Percentiles rank a stretch among this genome's conserved stretches.
Evolutionary conservation across 2,888 invertebrate genomes (phyloP).

Genomic region (Harpagoxenus sublaevis): DNA sequence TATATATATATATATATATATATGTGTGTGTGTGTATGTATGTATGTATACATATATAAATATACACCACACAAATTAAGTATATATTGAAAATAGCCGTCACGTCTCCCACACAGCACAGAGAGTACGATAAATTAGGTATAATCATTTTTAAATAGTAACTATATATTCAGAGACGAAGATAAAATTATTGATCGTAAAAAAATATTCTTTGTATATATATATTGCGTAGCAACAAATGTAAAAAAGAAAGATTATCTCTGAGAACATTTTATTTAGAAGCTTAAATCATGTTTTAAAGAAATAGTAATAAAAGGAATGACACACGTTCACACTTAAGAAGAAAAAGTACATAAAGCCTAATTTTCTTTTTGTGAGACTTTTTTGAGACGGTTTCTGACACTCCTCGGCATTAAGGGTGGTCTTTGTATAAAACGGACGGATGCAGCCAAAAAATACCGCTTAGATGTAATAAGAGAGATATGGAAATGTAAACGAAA

Average conservation of each 20-base stretch:
- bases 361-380: conserved; percentile 57
- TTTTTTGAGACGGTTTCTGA: conserved; percentile 54
- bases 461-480: conserved; percentile 71
- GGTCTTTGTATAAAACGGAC: conserved; percentile 68
- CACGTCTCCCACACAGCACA: conserved; percentile 68
- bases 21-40: conserved; percentile 34
- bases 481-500: conserved; percentile 79
- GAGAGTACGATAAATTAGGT: conserved; percentile 70
- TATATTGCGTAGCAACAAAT: conserved; percentile 68
- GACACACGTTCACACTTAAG: conserved; percentile 32
- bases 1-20: conserved; percentile 9
- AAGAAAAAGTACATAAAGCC: conserved; percentile 49
- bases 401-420: conserved; percentile 41
- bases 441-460: conserved; percentile 73
- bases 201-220: conserved; percentile 75
- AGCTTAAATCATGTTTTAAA: conserved; percentile 73
- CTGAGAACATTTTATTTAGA: conserved; percentile 75
- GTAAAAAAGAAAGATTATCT: conserved; percentile 66
- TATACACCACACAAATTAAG: conserved; percentile 65
- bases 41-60: conserved; percentile 48
- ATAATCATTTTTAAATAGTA: conserved; percentile 75
- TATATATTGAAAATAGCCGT: conserved; percentile 60
- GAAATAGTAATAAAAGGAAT: conserved; percentile 39
- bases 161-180: conserved; percentile 68
- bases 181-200: conserved; percentile 65